Evolutionary conservation across 2,888 invertebrate genomes (phyloP), one percentile per base, ranked within the genome.

Genomic region (Sarcophaga subvicina): DNA sequence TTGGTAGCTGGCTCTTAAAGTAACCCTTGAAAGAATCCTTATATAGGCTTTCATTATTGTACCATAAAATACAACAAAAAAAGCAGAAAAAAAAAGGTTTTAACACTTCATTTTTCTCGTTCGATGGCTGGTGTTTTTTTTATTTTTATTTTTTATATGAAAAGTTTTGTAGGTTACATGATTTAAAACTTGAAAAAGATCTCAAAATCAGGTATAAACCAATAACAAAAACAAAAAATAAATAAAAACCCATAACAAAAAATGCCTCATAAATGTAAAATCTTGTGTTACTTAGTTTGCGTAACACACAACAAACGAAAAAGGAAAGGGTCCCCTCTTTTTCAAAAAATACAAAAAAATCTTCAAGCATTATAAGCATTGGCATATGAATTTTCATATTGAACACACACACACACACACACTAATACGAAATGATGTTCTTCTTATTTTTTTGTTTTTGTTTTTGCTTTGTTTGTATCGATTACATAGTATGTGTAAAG

Each of bases 271-370:
- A 87, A 81, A 84, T 87, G 84, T 87, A 84, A 84, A 87, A 72
- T 84, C 84, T 87, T 87, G 84, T 87, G 76, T 84, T 84, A 84
- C 87, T 84, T 72, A 66, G 86, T 83, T 86, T 83, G 86, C 78
- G 86, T 81, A 86, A 86, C 73, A 86, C 73, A 83, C 37, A 69
- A 83, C 81, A 84, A 70, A 70, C 66, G 25, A 25, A 76, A 85
- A 81, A 77, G 77, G 79, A 79, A 82, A 87, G 79, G 81, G 81
- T 49, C 72, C 84, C 87, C 81, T 83, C 47, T 71, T 10, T 10
- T 37, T 37, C 37, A 37, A 10, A 37, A 37, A 71, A 76, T 69
- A 59, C 17, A 49, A 25, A 49, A 25, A 66, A 54, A 49, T 49
- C 14, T 12, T 49, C 11, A 49, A 14, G 49, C 14, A 49, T 49